Percentiles rank a stretch among this genome's conserved stretches.
These are phyloP conservation scores for Elaphurus davidianus DNA, from an alignment of 2,113 vertebrate genomes.

Conservation along the genomic window DNA sequence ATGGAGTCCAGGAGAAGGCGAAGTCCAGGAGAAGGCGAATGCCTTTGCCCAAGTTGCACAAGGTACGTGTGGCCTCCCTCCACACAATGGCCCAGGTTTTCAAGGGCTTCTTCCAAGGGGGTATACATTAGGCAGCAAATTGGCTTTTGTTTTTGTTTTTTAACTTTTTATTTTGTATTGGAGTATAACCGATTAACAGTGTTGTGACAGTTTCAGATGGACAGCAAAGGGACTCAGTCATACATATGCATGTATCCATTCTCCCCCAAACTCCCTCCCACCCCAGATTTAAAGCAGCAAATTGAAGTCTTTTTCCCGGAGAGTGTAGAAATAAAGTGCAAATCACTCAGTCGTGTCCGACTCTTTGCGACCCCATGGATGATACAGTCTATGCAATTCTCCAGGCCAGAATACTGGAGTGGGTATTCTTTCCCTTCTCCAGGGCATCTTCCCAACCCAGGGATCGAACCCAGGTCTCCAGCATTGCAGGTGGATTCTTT, in stretches of 20 bases:
- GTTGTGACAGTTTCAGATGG: neutral
- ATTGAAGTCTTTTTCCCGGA: neutral
- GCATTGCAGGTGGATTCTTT: neutral
- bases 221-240: neutral
- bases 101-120: neutral
- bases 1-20: neutral
- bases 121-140: neutral
- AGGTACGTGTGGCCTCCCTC: neutral
- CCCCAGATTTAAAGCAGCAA: neutral
- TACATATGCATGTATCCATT: neutral
- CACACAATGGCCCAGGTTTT: neutral
- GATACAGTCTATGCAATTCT: neutral
- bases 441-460: neutral
- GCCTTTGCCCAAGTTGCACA: neutral
- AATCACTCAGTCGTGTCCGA: accelerated
- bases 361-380: neutral
- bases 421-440: neutral
- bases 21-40: neutral
- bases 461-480: neutral
- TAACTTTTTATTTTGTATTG: neutral
- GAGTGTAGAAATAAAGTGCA: neutral
- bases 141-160: neutral
- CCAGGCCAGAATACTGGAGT: neutral
- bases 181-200: neutral
- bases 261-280: neutral